Evolutionary conservation across 2,888 invertebrate species (phyloP).

Genomic region (Asteroscopus sphinx): DNA sequence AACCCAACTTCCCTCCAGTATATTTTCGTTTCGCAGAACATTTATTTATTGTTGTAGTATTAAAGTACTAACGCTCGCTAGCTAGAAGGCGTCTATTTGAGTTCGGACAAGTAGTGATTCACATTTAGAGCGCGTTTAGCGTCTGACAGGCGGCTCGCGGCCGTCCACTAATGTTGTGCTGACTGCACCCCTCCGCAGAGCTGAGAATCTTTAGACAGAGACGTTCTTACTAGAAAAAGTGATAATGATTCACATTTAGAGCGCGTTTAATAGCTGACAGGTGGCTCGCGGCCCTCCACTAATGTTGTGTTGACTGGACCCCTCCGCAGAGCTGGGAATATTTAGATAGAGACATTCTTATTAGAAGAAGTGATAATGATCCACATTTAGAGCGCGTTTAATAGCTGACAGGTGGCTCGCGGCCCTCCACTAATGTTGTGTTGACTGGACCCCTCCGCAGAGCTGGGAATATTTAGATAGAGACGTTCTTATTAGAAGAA

Average conservation of each 20-base stretch:
- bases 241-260: background rate
- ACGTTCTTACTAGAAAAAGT: background rate
- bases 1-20: slow-evolving; percentile 5
- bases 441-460: slow-evolving; percentile 61
- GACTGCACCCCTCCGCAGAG: slow-evolving; percentile 66
- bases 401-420: slow-evolving; percentile 65
- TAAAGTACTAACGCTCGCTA: slow-evolving; percentile 44
- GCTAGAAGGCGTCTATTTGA: slow-evolving; percentile 60
- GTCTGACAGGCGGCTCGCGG: slow-evolving; percentile 66
- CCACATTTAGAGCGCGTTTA: slow-evolving; percentile 66
- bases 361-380: too few species aligned
- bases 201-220: slow-evolving; percentile 43
- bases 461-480: too few species aligned
- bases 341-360: too few species aligned
- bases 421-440: slow-evolving; percentile 71
- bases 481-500: too few species aligned
- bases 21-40: slow-evolving; percentile 31
- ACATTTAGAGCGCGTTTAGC: slow-evolving; percentile 65
- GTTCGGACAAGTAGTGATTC: slow-evolving; percentile 64
- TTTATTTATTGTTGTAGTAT: slow-evolving; percentile 39
- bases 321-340: too few species aligned
- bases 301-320: too few species aligned
- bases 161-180: slow-evolving; percentile 72
- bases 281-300: too few species aligned
- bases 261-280: background rate